Conservation (phyloP, 2,888 invertebrate species). For the Marronus borbonicus region DNA sequence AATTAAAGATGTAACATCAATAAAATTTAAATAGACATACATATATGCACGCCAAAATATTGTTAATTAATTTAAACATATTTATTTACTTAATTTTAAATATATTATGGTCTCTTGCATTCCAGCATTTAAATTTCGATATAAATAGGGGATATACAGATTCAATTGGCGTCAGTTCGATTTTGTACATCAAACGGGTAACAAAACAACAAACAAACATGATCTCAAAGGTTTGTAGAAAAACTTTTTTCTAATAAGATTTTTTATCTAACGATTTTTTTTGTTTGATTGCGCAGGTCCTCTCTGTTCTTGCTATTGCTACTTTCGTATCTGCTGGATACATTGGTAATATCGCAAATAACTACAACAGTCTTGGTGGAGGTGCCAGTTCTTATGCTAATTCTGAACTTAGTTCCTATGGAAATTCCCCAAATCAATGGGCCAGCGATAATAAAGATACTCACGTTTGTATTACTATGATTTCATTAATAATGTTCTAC, state of each 20-base stretch:
- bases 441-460: not conserved
- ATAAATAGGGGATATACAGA: not conserved
- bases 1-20: not conserved
- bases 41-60: not conserved
- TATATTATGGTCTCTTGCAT: not conserved
- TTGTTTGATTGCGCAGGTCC: not conserved
- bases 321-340: conserved; percentile 37
- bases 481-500: not conserved
- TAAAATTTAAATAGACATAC: not conserved
- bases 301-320: conserved; percentile 33
- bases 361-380: conserved; percentile 22
- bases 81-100: not conserved
- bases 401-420: conserved; percentile 30
- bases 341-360: conserved; percentile 33
- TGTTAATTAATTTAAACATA: not conserved
- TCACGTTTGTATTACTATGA: not conserved
- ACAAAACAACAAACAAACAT: conserved; percentile 4
- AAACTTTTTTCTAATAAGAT: too few species aligned
- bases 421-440: not conserved
- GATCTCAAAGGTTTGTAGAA: conserved; percentile 27
- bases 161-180: not conserved
- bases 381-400: conserved; percentile 23
- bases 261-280: not conserved
- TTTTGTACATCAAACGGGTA: not conserved
- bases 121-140: conserved; percentile 11